Base-by-base conservation (phyloP, 2,113 vertebrate species). In the Stercorarius parasiticus region DNA sequence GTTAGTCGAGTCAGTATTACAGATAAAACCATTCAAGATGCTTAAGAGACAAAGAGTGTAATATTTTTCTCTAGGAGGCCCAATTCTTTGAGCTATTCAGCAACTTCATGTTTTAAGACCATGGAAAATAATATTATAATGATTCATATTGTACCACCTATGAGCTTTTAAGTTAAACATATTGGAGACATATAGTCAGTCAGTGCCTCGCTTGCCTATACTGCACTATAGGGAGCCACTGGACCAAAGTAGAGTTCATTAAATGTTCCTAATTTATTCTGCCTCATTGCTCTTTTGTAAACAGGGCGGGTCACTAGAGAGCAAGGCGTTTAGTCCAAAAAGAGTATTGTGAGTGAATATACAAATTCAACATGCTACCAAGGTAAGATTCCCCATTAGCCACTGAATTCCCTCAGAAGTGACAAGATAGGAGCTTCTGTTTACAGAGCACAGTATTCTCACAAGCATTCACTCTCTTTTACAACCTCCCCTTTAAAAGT, bases 261-360 rank as follows among this genome's bases (percentile, higher is more conserved):
- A 91, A 87, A 80, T 29, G 64, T 50, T 77, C 91, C 72, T 91
- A 86, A 95, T 95, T 94, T 88, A 93, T 95, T 96, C 84, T 95
- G 89, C 93, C 71, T 93, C 30, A 0, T 80, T 64, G 32, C 74
- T 95, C 50, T 90, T 82, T 70, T 90, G 67, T 82, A 90, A 96
- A 93, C 64, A 91, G 78, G 45, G 52, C 3, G 20, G 62, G 71
- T 90, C 94, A 96, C 86, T 86, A 40, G 79, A 91, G 58, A 96
- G 82, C 67, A 83, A 90, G 17, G 36, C 82, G 77, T 91, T 96
- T 85, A 91, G 79, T 80, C 74, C 81, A 85, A 82, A 89, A 80
- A 79, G 49, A 82, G 38, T 34, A 67, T 16, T 85, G 58, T 91
- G 74, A 70, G 29, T 26, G 32, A 73, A 90, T 64, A 47, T 40